These are phyloP conservation scores for Merodon equestris DNA, from an alignment of 2,888 invertebrate genomes.

Conservation along the genomic window DNA sequence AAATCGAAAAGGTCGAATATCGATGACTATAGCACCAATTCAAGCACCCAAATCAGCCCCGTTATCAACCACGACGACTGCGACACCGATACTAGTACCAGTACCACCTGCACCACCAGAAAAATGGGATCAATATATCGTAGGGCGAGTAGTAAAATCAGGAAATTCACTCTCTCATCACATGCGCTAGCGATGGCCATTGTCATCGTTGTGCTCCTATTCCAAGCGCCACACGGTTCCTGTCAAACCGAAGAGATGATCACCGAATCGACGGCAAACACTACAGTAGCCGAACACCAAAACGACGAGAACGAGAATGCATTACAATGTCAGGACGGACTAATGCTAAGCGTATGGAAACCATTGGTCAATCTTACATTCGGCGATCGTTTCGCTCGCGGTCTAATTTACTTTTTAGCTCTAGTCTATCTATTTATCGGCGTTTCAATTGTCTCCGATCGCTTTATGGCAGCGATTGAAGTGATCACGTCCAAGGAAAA, in stretches of 20 bases:
- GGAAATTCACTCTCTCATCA: slow-evolving; percentile 47
- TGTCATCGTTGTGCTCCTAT: slow-evolving; percentile 28
- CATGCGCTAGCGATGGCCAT: slow-evolving; percentile 49
- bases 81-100: slow-evolving; percentile 15
- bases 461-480: slow-evolving; percentile 99
- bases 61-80: too few species aligned
- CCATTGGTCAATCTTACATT: slow-evolving; percentile 88
- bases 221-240: slow-evolving; percentile 54
- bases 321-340: slow-evolving; percentile 87
- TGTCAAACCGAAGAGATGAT: slow-evolving; percentile 45
- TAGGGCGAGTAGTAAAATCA: slow-evolving; percentile 49
- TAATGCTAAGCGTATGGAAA: slow-evolving; percentile 92
- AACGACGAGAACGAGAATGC: slow-evolving; percentile 67
- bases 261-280: slow-evolving; percentile 1
- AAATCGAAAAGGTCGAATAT: slow-evolving; percentile 7
- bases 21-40: background rate
- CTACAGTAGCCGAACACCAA: slow-evolving; percentile 44
- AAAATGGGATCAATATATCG: slow-evolving; percentile 64
- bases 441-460: slow-evolving; percentile 98
- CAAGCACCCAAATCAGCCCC: background rate
- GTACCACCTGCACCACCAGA: slow-evolving; percentile 37
- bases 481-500: slow-evolving; percentile 99
- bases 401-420: slow-evolving; percentile 92
- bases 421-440: slow-evolving; percentile 98
- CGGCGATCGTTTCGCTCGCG: slow-evolving; percentile 90